A percentile compares a stretch with the other conserved stretches of the same genome.
phyloP scores from a whole-genome alignment of 2,113 vertebrate genomes.

The Prolemur simus region DNA sequence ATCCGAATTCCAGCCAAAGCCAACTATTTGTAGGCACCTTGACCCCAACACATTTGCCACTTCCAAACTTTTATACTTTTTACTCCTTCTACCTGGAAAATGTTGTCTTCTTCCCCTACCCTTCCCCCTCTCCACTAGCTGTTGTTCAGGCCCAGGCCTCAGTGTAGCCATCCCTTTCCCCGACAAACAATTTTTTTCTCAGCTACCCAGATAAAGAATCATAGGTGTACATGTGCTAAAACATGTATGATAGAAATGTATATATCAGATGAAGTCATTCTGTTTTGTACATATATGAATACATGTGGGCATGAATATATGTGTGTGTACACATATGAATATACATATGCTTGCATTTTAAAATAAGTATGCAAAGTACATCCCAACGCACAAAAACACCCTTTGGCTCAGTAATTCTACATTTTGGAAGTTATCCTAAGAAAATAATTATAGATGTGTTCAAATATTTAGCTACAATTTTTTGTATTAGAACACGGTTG shows the following conservation, averaged over 20 bases:
- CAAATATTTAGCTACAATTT: neutral
- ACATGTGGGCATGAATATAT: too few relatives aligned
- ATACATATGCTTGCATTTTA: neutral
- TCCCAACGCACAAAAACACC: neutral
- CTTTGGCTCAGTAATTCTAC: neutral
- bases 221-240: rapidly evolving
- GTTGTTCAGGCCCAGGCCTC: neutral
- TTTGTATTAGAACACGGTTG: neutral
- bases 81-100: neutral
- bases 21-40: neutral
- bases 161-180: neutral
- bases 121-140: too few relatives aligned
- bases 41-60: neutral
- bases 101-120: rapidly evolving
- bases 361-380: neutral
- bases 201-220: neutral
- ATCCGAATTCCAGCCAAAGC: neutral
- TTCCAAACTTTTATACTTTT: neutral
- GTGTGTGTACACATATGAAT: neutral
- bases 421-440: neutral
- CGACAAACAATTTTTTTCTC: neutral
- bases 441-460: neutral
- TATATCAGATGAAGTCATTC: neutral
- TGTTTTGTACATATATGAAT: neutral
- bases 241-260: rapidly evolving